These are phyloP conservation scores for Pomacea maculata DNA, from an alignment of 1,140 invertebrate species.

Conservation along the genomic window DNA sequence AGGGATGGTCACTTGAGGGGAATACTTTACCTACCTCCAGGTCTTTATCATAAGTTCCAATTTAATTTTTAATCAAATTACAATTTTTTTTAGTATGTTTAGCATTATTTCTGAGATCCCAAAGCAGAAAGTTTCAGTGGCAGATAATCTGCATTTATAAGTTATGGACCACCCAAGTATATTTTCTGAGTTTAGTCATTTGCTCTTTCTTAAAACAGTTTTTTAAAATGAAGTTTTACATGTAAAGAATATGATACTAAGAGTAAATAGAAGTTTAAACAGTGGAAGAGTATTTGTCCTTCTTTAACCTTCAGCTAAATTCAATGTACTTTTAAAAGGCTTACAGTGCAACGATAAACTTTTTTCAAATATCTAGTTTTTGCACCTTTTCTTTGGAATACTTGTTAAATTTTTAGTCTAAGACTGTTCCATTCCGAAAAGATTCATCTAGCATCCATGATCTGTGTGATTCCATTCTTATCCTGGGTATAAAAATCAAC, in stretches of 20 bases:
- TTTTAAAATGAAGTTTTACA: not conserved
- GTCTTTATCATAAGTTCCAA: slow-evolving; percentile 11
- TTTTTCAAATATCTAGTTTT: not conserved
- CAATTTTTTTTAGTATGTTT: not conserved
- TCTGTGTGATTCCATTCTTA: not conserved
- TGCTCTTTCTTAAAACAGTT: not conserved
- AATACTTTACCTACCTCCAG: slow-evolving; percentile 37
- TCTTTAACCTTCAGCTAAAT: not conserved
- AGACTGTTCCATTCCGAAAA: not conserved
- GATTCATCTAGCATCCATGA: not conserved
- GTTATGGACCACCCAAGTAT: no score
- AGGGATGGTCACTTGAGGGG: slow-evolving; percentile 36
- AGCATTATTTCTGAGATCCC: no score
- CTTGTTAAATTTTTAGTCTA: not conserved
- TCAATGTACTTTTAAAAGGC: not conserved
- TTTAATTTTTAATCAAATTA: not conserved
- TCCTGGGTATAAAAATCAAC: not conserved
- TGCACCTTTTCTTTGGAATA: not conserved
- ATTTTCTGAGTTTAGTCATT: not conserved
- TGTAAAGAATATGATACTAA: not conserved
- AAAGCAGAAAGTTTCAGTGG: no score
- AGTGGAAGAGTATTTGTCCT: not conserved
- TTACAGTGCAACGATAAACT: not conserved
- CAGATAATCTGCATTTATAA: no score
- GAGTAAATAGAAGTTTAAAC: not conserved